Base-by-base conservation (phyloP, 2,113 vertebrate genomes). In the Labeo rohita region DNA sequence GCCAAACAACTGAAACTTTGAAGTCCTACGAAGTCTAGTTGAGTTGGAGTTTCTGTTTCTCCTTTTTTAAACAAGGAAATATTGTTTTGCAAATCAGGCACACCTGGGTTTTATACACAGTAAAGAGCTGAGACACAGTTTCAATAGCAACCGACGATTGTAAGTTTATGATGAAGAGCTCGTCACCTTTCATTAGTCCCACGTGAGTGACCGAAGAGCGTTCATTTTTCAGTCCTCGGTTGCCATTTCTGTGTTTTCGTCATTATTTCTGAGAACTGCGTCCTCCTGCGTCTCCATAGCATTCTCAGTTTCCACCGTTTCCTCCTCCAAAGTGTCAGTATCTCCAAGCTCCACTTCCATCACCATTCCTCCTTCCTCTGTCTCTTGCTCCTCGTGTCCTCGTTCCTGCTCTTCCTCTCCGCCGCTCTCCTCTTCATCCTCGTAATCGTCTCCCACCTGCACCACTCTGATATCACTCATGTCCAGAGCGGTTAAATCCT, bases 31-130 rank as follows among this genome's bases (percentile, higher is more conserved):
- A 93, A 93, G 91, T 95, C 87, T 88, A 91, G 89, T 91, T 91
- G 84, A 79, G 65, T 90, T 87, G 56, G 47, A 84, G 68, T 78
- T 21, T 78, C 11, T 52, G 85, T 83, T 87, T 76, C 68, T 78
- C 36, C 52, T 73, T 72, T 85, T 80, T 90, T 92, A 94, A 96
- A 95, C 89, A 91, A 96, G 95, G 83, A 91, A 97, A 96, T 54
- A 45, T 16, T 39, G 96, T 91, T 45, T 90, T 95, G 94, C 95
- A 97, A 95, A 98, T 99, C 97, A 99, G 97, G 98, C 98, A 99
- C 98, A 98, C 97, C 97, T 93, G 97, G 97, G 96, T 95, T 96
- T 96, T 92, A 96, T 66, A 98, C 97, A 99, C 97, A 98, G 97
- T 99, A 97, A 97, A 98, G 97, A 97, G 96, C 95, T 96, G 96